Percentiles rank a stretch among this genome's conserved stretches.
Conservation (phyloP, 2,888 invertebrate genomes). For the Polymixis lichenea region DNA sequence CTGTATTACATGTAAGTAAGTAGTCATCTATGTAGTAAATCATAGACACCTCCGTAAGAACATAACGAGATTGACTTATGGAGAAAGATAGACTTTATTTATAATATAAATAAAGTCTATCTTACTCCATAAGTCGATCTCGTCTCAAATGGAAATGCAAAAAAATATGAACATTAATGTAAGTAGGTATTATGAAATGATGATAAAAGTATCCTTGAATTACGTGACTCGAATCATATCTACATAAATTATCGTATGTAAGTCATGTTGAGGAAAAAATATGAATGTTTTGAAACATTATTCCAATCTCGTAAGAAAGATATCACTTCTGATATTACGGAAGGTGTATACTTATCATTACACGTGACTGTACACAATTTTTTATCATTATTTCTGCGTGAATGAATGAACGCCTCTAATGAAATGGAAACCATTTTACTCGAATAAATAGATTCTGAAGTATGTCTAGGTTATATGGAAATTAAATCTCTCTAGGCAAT, state of each 20-base stretch:
- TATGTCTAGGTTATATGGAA: neutral
- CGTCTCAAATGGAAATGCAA: neutral
- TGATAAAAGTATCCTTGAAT: conserved; percentile 12
- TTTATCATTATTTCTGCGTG: conserved; percentile 25
- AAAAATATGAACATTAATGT: neutral
- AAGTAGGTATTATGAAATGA: conserved; percentile 6
- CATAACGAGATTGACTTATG: too few relatives aligned
- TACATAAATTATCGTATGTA: neutral
- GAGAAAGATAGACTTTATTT: too few relatives aligned
- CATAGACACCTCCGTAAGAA: too few relatives aligned
- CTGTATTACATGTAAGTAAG: too few relatives aligned
- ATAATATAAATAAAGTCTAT: too few relatives aligned
- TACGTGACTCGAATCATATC: neutral
- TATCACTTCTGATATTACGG: neutral
- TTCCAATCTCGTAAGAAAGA: neutral
- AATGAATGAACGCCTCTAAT: conserved; percentile 3
- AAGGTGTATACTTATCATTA: neutral
- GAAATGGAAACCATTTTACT: conserved; percentile 14
- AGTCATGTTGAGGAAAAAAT: neutral
- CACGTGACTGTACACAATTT: neutral
- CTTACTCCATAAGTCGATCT: neutral
- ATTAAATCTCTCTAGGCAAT: neutral
- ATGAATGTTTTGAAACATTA: neutral
- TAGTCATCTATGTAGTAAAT: too few relatives aligned
- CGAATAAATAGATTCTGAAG: neutral